Percentiles rank a stretch among this genome's conserved stretches.
Evolutionary conservation across 2,797 vertebrate species (phyloP).

Genomic region (Paramormyrops hopkinsi): DNA sequence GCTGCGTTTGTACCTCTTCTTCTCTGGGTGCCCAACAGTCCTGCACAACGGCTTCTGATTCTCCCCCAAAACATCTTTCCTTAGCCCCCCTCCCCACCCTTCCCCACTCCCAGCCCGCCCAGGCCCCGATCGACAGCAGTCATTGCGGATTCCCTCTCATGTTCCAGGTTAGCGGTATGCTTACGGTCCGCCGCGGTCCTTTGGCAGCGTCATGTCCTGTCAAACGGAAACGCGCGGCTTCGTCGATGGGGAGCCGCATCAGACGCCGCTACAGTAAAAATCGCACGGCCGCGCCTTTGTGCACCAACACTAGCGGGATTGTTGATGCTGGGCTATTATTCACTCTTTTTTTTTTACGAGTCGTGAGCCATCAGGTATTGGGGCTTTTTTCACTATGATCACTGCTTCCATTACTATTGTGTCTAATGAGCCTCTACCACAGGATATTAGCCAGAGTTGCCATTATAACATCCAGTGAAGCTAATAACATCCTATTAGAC

Average conservation of each 20-base stretch:
- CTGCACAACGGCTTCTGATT: neutral
- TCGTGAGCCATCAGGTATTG: neutral
- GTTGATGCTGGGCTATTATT: neutral
- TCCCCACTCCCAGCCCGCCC: neutral
- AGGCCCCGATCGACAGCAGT: conserved; percentile 5
- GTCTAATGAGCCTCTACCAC: neutral
- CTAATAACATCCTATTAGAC: conserved; percentile 13
- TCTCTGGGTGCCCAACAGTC: neutral
- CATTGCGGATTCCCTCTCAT: neutral
- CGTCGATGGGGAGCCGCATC: neutral
- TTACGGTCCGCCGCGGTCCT: neutral
- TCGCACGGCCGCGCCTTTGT: neutral
- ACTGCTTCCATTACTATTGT: neutral
- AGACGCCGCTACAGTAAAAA: neutral
- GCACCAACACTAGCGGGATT: neutral
- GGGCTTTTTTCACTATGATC: neutral
- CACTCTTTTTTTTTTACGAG: neutral
- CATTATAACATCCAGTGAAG: neutral
- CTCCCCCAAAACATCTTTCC: neutral
- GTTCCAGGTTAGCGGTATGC: neutral
- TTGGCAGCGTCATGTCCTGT: neutral
- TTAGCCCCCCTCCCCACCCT: neutral
- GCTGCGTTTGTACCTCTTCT: neutral
- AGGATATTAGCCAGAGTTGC: neutral
- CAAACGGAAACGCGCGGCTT: neutral